Percentiles rank a stretch among this genome's conserved stretches.
Conservation (phyloP, 2,888 invertebrate genomes). For the Allolobophora icterica region DNA sequence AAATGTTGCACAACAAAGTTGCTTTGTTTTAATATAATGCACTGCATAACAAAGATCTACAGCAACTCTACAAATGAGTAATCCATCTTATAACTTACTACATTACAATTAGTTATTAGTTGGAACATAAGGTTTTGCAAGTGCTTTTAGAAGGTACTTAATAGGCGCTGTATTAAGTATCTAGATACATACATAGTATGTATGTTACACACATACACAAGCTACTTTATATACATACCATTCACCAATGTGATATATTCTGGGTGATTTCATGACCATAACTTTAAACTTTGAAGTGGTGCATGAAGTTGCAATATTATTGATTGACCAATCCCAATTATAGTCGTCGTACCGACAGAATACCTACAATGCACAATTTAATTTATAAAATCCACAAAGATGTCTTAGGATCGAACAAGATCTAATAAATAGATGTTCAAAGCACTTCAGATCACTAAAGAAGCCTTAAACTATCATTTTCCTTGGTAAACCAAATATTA, state of each 20-base stretch:
- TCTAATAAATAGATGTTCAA: not conserved
- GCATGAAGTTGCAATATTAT: conserved; percentile 76
- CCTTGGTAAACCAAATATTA: not conserved
- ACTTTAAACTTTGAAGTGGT: conserved; percentile 73
- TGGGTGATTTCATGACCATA: conserved; percentile 87
- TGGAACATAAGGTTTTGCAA: not conserved
- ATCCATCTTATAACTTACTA: no score
- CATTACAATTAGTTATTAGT: not conserved
- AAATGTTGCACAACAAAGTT: no score
- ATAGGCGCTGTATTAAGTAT: not conserved
- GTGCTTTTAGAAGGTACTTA: no score
- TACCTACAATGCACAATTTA: conserved; percentile 63
- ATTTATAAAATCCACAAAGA: not conserved
- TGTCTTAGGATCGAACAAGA: not conserved
- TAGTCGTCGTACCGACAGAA: conserved; percentile 98
- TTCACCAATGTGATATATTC: conserved; percentile 98
- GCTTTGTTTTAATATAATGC: no score
- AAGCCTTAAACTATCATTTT: not conserved
- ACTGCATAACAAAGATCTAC: no score
- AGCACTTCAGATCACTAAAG: not conserved
- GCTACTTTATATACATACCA: conserved; percentile 72
- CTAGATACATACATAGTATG: not conserved
- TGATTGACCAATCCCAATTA: conserved; percentile 98
- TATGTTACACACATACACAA: not conserved
- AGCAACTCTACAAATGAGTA: no score